phyloP scores from a whole-genome alignment of 2,888 invertebrate genomes.

The Endotricha flammealis region DNA sequence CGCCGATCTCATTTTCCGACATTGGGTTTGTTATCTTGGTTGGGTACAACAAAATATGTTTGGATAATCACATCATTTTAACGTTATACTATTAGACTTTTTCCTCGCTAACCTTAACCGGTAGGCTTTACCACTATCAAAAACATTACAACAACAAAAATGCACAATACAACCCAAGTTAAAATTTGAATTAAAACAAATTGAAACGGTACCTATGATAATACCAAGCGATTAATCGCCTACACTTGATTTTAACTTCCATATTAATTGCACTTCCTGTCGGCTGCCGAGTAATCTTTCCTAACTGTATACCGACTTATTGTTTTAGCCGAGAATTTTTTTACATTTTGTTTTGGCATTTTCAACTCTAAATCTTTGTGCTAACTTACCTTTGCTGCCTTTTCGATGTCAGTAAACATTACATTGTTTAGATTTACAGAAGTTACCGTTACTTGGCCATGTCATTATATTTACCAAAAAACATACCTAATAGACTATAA shows the following conservation, averaged over 20 bases:
- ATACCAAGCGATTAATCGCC: conserved; percentile 28
- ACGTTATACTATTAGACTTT: too few relatives aligned
- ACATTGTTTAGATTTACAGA: conserved; percentile 23
- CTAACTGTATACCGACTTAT: conserved; percentile 29
- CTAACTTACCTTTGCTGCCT: conserved; percentile 17
- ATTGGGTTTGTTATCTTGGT: too few relatives aligned
- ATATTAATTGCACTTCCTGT: conserved; percentile 35
- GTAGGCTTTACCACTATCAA: too few relatives aligned
- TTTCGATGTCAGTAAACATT: conserved; percentile 8
- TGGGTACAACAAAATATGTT: too few relatives aligned
- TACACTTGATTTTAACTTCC: conserved; percentile 31
- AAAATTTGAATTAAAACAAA: neutral
- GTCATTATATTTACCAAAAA: conserved; percentile 30
- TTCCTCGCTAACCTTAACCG: too few relatives aligned
- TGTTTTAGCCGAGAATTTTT: conserved; percentile 23
- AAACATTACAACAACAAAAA: too few relatives aligned
- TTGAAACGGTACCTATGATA: conserved; percentile 26
- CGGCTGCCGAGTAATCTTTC: conserved; percentile 33
- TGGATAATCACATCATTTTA: too few relatives aligned
- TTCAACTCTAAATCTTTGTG: conserved; percentile 27
- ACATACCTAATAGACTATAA: conserved; percentile 40
- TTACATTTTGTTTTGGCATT: conserved; percentile 21
- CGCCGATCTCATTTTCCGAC: too few relatives aligned
- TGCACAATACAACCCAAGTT: too few relatives aligned
- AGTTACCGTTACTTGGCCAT: conserved; percentile 35